phyloP scores from a whole-genome alignment of 2,797 vertebrate genomes.

The Eptatretus atami region DNA sequence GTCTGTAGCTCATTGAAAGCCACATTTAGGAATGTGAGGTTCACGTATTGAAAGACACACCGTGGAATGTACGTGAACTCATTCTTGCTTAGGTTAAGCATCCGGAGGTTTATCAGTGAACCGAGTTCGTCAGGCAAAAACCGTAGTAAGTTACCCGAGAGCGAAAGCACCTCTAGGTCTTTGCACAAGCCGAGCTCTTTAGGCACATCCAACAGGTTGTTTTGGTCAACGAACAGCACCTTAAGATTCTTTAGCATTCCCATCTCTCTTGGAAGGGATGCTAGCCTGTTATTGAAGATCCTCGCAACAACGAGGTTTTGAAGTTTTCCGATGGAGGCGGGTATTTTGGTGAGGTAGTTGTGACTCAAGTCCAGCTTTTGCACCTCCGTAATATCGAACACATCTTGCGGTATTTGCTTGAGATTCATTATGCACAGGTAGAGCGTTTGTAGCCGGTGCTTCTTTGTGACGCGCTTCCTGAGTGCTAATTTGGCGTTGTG shows the following conservation, averaged over 20 bases:
- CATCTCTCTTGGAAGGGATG: conserved; percentile 34
- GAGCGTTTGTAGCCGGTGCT: conserved; percentile 26
- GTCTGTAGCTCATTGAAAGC: conserved; percentile 45
- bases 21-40: conserved; percentile 44
- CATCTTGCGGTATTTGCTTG: conserved; percentile 27
- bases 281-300: conserved; percentile 38
- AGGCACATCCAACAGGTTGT: conserved; percentile 34
- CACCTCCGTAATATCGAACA: conserved; percentile 40
- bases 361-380: conserved; percentile 55
- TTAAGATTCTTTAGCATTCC: conserved; percentile 35
- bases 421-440: conserved; percentile 38
- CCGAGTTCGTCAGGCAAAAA: conserved; percentile 28
- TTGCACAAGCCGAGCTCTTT: conserved; percentile 35
- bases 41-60: conserved; percentile 37
- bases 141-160: conserved; percentile 39
- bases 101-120: conserved; percentile 23
- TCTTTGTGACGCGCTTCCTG: conserved; percentile 18
- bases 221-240: conserved; percentile 44
- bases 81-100: conserved; percentile 64
- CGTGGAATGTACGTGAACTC: conserved; percentile 27
- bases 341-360: conserved; percentile 28
- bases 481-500: background rate
- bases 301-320: conserved; percentile 51
- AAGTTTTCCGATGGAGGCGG: conserved; percentile 24
- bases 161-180: conserved; percentile 42